Percentiles rank a stretch among this genome's conserved stretches.
phyloP scores from a whole-genome alignment of 2,113 vertebrate species.

The Rhabdomys dilectus region DNA sequence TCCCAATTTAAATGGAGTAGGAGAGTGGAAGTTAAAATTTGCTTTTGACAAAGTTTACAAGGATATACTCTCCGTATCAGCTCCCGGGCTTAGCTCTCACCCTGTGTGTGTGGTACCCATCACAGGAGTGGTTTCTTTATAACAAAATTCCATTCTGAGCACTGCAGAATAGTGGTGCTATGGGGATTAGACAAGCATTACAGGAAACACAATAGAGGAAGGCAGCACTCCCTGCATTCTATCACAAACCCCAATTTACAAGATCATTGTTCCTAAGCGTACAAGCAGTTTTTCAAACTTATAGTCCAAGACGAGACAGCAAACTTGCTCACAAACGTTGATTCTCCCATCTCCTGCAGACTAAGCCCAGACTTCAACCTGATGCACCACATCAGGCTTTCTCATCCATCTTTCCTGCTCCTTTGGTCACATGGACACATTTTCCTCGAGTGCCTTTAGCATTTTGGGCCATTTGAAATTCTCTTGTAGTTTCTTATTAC shows the following conservation, averaged over 20 bases:
- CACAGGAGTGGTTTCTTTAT: neutral
- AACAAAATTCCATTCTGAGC: neutral
- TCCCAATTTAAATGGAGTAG: neutral
- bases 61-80: neutral
- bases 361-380: neutral
- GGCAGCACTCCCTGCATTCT: neutral
- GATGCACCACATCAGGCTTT: neutral
- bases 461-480: neutral
- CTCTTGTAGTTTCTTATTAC: neutral
- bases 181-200: neutral
- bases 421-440: neutral
- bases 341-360: neutral
- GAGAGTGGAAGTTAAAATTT: neutral
- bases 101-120: neutral
- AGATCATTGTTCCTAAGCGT: neutral
- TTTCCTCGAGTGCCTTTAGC: neutral
- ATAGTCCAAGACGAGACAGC: neutral
- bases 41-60: neutral
- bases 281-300: conserved; percentile 30
- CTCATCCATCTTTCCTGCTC: neutral
- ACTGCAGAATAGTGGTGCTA: neutral
- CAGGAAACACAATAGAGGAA: neutral
- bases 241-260: neutral
- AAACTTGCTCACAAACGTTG: neutral
- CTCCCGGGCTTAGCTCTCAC: neutral